phyloP scores from a whole-genome alignment of 2,888 invertebrate genomes.

The Monoplex corrugatus region DNA sequence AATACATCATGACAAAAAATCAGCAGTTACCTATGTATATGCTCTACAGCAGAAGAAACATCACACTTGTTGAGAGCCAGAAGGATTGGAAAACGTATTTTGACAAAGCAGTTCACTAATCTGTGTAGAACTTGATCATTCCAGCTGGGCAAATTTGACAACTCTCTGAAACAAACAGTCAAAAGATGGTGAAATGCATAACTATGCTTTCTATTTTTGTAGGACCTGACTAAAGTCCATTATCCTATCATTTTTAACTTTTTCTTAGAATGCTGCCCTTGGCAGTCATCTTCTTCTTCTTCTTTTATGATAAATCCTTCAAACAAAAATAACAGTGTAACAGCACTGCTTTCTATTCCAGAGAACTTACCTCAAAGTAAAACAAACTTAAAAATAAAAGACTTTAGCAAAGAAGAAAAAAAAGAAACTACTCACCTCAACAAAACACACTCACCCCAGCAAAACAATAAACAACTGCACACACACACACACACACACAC shows the following conservation, averaged over 20 bases:
- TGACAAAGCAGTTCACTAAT: conserved; percentile 64
- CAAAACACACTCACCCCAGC: too few relatives aligned
- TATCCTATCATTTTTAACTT: too few relatives aligned
- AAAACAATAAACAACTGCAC: background rate
- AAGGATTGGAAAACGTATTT: conserved; percentile 66
- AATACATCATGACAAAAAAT: background rate
- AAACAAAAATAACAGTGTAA: too few relatives aligned
- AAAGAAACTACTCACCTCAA: too few relatives aligned
- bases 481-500: conserved; percentile 21
- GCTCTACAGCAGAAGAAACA: conserved; percentile 51
- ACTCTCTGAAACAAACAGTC: conserved; percentile 58
- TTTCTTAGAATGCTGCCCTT: too few relatives aligned
- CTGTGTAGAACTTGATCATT: conserved; percentile 58
- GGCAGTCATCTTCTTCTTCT: too few relatives aligned
- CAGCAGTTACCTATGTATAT: conserved; percentile 59
- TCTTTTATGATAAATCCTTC: too few relatives aligned
- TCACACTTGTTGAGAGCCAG: conserved; percentile 69
- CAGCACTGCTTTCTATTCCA: too few relatives aligned
- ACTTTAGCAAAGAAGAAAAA: background rate
- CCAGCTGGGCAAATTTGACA: conserved; percentile 61
- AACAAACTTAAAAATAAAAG: too few relatives aligned
- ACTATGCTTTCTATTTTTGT: too few relatives aligned
- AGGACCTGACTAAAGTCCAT: too few relatives aligned
- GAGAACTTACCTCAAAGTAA: too few relatives aligned
- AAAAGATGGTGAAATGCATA: background rate